Conservation (phyloP, 2,888 invertebrate species). For the Chrysolina oricalcia region DNA sequence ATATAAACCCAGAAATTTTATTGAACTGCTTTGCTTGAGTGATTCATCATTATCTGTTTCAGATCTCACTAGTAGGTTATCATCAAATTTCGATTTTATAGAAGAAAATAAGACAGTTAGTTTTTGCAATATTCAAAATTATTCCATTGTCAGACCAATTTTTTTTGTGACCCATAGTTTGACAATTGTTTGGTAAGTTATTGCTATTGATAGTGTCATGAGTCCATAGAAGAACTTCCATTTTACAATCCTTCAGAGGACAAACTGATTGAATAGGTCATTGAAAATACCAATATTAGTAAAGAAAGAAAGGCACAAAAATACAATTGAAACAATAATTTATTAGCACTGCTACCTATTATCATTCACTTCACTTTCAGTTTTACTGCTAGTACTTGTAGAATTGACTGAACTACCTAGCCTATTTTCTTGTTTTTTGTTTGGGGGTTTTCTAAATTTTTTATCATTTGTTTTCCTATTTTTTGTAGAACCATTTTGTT, state of each 20-base stretch:
- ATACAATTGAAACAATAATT: not conserved
- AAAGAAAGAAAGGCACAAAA: not conserved
- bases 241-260: not conserved
- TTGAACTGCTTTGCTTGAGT: no score
- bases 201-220: no score
- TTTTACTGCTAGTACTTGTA: conserved; percentile 29
- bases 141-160: no score
- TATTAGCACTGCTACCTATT: conserved; percentile 15
- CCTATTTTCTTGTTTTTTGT: conserved; percentile 34
- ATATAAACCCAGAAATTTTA: no score
- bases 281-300: not conserved
- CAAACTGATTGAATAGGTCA: not conserved
- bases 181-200: no score
- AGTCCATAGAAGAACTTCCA: no score
- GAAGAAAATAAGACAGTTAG: no score
- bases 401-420: conserved; percentile 25
- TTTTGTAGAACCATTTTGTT: conserved; percentile 29
- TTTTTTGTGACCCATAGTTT: no score
- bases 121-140: no score
- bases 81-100: no score
- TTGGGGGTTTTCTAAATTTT: conserved; percentile 32
- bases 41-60: no score
- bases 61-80: no score
- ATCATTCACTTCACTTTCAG: conserved; percentile 20
- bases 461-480: conserved; percentile 40